Evolutionary conservation across 2,888 invertebrate genomes (phyloP), one percentile per base, ranked within the genome.

Genomic region (Sinotaia quadrata): DNA sequence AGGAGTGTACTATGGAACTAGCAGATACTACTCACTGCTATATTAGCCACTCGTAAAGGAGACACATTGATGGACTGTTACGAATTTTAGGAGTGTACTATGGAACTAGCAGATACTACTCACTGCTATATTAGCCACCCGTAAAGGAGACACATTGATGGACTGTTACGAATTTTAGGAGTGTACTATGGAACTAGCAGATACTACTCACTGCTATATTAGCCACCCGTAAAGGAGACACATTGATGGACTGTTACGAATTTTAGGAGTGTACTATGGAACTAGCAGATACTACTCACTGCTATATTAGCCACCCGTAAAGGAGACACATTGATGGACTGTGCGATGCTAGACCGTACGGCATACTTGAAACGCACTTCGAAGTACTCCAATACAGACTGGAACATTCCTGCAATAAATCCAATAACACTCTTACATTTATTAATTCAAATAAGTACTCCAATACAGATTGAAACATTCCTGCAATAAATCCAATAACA

Each of bases 191-290:
- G n/a, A n/a, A n/a, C 41, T 41, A 8, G 8, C 41, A 41, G 41
- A 41, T 8, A 41, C 41, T 12, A 41, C 18, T 41, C 10, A 41
- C 41, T 12, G 41, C 8, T 8, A 41, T 8, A 15, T 63, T 63
- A 21, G 63, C 54, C n/a, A 63, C 54, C 27, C 63, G 51, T 4
- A 63, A 54, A 1, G 63, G 63, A 18, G 63, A 63, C 29, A 63
- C 37, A 31, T 12, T 37, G 41, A 54, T 36, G 31, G 52, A 15
- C 63, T 27, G 29, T 18, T 24, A 27, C 5, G 5, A n/a, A 4
- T 29, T 52, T 15, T 15, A 4, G 5, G 15, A 4, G 31, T 12
- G n/a, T n/a, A n/a, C n/a, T n/a, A n/a, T n/a, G n/a, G n/a, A n/a
- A n/a, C n/a, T n/a, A n/a, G n/a, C n/a, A n/a, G n/a, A n/a, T n/a